Percentiles rank a stretch among this genome's conserved stretches.
Evolutionary conservation across 2,113 vertebrate species (phyloP).

Genomic region (Procavia capensis): DNA sequence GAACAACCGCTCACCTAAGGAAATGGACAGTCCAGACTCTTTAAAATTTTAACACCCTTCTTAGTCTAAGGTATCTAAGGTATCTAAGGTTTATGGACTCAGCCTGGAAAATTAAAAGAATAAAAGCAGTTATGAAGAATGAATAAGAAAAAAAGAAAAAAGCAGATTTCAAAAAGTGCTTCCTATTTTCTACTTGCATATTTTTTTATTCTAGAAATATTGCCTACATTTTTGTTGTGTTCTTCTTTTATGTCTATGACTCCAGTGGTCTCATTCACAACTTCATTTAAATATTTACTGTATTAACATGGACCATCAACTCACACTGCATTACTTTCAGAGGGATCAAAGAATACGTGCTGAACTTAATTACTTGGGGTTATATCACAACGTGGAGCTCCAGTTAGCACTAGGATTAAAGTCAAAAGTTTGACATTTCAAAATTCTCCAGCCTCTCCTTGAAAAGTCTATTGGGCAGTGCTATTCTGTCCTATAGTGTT

Average conservation of each 20-base stretch:
- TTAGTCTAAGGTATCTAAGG: constrained; percentile 32
- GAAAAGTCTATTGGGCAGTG: no score
- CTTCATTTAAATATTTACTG: constrained; percentile 42
- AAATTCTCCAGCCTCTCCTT: no score
- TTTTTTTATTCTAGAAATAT: constrained; percentile 7
- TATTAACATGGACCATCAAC: not conserved
- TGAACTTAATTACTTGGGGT: constrained; percentile 1
- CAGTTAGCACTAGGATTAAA: no score
- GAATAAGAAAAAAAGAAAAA: not conserved
- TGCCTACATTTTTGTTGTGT: not conserved
- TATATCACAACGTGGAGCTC: not conserved
- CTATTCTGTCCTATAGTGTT: no score
- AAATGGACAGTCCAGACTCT: not conserved
- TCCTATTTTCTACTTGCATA: not conserved
- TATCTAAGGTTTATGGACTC: not conserved
- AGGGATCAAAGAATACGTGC: not conserved
- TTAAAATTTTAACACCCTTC: constrained; percentile 54
- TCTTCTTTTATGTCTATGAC: not conserved
- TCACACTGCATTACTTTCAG: not conserved
- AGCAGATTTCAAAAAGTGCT: not conserved
- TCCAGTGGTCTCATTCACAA: not conserved
- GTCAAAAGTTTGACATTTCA: no score
- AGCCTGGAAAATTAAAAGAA: not conserved
- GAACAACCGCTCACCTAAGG: constrained; percentile 46
- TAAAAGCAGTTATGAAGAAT: not conserved